Conservation (phyloP, 2,113 vertebrate species). For the Psilopsiagon aymara region DNA sequence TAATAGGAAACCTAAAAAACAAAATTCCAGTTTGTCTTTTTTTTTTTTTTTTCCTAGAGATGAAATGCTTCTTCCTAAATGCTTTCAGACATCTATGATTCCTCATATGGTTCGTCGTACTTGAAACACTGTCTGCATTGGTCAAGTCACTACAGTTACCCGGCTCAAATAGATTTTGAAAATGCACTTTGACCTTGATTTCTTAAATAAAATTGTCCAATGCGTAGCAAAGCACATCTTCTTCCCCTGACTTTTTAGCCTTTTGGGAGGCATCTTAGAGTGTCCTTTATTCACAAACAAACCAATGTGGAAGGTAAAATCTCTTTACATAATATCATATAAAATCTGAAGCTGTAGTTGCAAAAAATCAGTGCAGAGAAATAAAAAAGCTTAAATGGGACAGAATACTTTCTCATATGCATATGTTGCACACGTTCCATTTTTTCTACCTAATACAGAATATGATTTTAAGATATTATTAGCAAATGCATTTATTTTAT, state of each 20-base stretch:
- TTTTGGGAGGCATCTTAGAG: neutral
- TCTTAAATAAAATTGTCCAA: neutral
- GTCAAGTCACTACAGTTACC: neutral
- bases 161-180: neutral
- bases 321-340: neutral
- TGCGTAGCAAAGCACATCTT: neutral
- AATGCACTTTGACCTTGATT: neutral
- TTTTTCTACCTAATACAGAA: neutral
- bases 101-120: neutral
- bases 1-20: neutral
- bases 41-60: neutral
- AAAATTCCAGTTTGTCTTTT: neutral
- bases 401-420: neutral
- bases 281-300: neutral
- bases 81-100: neutral
- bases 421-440: neutral
- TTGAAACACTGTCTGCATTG: neutral
- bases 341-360: neutral
- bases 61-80: neutral
- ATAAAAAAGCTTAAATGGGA: neutral
- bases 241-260: neutral
- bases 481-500: neutral
- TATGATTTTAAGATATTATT: neutral
- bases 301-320: neutral
- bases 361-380: neutral